Percentiles rank a stretch among this genome's conserved stretches.
Evolutionary conservation across 1,140 invertebrate species (phyloP).

Genomic region (Anastrepha ludens): DNA sequence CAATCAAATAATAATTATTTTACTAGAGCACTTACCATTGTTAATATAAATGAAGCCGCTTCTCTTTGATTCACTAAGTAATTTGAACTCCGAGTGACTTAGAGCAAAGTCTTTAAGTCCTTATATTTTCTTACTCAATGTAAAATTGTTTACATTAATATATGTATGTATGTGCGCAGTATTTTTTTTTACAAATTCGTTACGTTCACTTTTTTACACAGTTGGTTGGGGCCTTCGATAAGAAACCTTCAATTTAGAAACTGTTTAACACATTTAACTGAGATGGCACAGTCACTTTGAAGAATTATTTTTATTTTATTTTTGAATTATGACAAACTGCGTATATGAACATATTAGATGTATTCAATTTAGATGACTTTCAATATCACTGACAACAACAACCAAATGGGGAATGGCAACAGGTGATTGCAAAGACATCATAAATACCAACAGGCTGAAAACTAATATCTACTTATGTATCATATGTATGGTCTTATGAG

Average conservation of each 20-base stretch:
- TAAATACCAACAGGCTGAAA: background rate
- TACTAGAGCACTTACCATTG: slow-evolving; percentile 7
- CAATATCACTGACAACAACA: background rate
- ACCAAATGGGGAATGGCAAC: background rate
- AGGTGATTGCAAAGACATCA: background rate
- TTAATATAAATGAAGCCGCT: background rate
- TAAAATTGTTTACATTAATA: background rate
- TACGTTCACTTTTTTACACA: slow-evolving; percentile 42
- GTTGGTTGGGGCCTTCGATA: slow-evolving; percentile 12
- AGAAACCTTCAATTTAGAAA: slow-evolving; percentile 8
- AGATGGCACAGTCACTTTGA: slow-evolving; percentile 1
- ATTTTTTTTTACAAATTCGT: background rate
- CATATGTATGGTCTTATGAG: background rate
- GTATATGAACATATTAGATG: background rate
- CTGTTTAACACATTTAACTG: background rate
- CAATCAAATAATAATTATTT: too few relatives aligned
- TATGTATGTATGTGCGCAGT: background rate
- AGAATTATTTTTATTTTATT: background rate
- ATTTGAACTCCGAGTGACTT: background rate
- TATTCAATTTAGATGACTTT: background rate
- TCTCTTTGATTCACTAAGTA: background rate
- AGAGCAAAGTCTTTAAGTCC: background rate
- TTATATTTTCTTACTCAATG: background rate
- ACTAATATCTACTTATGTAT: background rate
- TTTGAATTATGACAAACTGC: background rate